Percentiles rank a stretch among this genome's conserved stretches.
Evolutionary conservation across 2,113 vertebrate species (phyloP).

Genomic region (Upupa epops): DNA sequence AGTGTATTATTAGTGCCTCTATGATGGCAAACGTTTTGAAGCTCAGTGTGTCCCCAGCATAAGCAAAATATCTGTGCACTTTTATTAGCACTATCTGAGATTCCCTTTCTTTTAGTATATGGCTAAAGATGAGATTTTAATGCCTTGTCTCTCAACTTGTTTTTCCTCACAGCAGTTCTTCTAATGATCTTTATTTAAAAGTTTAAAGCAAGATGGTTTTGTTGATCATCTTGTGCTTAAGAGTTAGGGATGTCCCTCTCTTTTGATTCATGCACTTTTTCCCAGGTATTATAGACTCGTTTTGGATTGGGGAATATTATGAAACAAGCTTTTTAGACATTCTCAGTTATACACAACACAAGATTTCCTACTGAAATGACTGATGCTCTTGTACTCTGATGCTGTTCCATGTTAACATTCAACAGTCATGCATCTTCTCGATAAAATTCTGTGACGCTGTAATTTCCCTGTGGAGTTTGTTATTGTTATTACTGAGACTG

Average conservation of each 20-base stretch:
- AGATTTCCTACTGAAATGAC: background rate
- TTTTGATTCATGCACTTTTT: background rate
- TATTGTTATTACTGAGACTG: background rate
- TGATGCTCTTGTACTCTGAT: background rate
- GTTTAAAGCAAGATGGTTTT: background rate
- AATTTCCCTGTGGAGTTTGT: background rate
- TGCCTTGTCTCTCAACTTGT: background rate
- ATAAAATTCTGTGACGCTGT: background rate
- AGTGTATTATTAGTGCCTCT: background rate
- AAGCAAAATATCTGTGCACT: background rate
- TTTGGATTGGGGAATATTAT: fast-evolving
- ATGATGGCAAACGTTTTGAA: background rate
- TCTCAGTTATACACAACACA: background rate
- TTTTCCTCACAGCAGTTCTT: background rate
- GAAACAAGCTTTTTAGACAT: background rate
- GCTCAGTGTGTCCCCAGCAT: background rate
- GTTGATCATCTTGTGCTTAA: background rate
- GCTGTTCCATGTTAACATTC: background rate
- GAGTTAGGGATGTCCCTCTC: fast-evolving
- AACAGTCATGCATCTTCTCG: background rate
- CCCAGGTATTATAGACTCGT: background rate
- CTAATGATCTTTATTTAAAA: background rate
- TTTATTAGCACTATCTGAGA: background rate
- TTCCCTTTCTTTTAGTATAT: background rate
- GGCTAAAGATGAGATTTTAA: background rate